Evolutionary conservation across 2,888 invertebrate genomes (phyloP), one percentile per base, ranked within the genome.

Genomic region (Protonemura montana): DNA sequence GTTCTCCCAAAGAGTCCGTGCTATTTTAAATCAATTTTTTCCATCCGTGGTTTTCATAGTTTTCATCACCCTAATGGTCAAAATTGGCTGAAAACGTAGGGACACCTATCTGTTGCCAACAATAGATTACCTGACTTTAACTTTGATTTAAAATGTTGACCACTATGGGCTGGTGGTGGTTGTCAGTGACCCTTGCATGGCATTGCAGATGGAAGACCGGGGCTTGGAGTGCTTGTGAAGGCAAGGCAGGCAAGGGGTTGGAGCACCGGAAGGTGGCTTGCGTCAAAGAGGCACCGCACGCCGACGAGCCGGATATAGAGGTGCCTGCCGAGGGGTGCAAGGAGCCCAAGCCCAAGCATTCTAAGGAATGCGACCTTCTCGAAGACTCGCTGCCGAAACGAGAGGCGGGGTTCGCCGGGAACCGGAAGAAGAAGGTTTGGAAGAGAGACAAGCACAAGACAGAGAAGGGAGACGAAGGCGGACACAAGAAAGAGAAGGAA

Each of bases 201-300:
- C 27, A 7, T 29, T 82, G 41, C 42, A 84, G 78, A 42, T 86
- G 26, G 95, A 94, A 93, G 94, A 90, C 91, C 93, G 2, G 94
- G 94, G 7, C 42, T 10, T 84, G 84, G 84, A 27, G 93, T 88
- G 91, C 91, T 88, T 91, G 91, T 85, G 91, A 91, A 87, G 59
- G 59, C 26, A 25, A 2, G 59, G 21, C 5, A 6, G 81, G 81
- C 30, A 28, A 81, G 28, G 30, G 81, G 28, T 30, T 81, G 28
- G 0, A 27, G 83, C n/a, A 90, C 92, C 10, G 93, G 93, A 0
- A 91, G 87, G 92, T 93, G 16, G 92, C 92, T 86, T 93, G 93
- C 88, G 91, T 93, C 0, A 90, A 90, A 82, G 92, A 92, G 87
- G 90, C 92, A 0, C 91, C 91, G 0, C 91, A 89, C 83, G 84